Percentiles rank a stretch among this genome's conserved stretches.
phyloP scores from a whole-genome alignment of 92 coral and sea anemone genomes.

The Meandrina meandrites region DNA sequence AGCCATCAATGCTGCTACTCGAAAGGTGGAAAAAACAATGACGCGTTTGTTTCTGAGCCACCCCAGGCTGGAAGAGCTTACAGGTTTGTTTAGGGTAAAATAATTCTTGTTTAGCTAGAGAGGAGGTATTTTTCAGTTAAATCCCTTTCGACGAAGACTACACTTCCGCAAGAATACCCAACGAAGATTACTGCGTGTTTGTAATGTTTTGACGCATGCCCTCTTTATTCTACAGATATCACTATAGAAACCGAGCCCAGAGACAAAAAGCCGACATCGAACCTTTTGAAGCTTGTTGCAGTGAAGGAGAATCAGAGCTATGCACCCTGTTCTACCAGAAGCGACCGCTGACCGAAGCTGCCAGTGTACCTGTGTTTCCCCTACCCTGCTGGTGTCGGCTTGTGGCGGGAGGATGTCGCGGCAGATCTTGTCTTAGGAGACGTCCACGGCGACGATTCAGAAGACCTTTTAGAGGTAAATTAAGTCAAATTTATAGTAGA shows the following conservation, averaged over 20 bases:
- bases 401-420: slow-evolving; percentile 5
- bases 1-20: slow-evolving; percentile 60
- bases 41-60: slow-evolving; percentile 46
- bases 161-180: neutral
- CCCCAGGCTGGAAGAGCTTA: slow-evolving; percentile 55
- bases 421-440: slow-evolving; percentile 6
- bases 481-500: neutral
- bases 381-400: slow-evolving; percentile 40
- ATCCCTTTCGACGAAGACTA: too few relatives aligned
- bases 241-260: neutral
- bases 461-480: slow-evolving; percentile 12
- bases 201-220: neutral
- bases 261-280: slow-evolving; percentile 34
- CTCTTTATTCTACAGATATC: slow-evolving; percentile 31
- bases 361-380: neutral
- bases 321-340: slow-evolving; percentile 55
- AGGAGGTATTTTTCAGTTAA: too few relatives aligned
- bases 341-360: slow-evolving; percentile 58
- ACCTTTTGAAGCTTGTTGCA: slow-evolving; percentile 50
- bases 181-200: neutral
- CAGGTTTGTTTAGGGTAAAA: slow-evolving; percentile 27
- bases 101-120: neutral
- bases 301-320: slow-evolving; percentile 9
- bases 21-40: slow-evolving; percentile 15
- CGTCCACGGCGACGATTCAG: slow-evolving; percentile 10